Evolutionary conservation across 2,888 invertebrate species (phyloP), one percentile per base, ranked within the genome.

Genomic region (Tanytarsus gracilentus): DNA sequence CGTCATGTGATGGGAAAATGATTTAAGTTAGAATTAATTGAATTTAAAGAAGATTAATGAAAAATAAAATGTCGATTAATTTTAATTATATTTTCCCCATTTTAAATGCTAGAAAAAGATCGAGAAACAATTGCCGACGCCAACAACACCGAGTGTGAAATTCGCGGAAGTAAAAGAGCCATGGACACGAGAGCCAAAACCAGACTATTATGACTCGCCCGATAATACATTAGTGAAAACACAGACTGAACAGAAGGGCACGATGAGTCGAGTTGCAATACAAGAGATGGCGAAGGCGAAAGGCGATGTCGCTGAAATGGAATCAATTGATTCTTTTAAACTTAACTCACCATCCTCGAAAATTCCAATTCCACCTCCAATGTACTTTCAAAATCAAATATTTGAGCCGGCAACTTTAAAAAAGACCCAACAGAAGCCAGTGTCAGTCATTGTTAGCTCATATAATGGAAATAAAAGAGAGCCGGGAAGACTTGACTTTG

Each of bases 241-340:
- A 62, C 33, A 63, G 61, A 26, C 21, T 26, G 55, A 55, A 18
- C 61, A 52, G 26, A 63, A 64, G 49, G 62, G 64, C 21, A 64
- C 64, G 52, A 59, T 64, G 36, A 63, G 62, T n/a, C 53, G 64
- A n/a, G 61, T 61, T 29, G 62, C 63, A 18, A 62, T 63, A 3
- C 64, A 64, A 56, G 65, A 66, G 66, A 62, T 64, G 9, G 66
- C 66, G 61, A 72, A 71, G 62, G 65, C 68, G 6, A 69, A 68
- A 62, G 72, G 72, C 51, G 83, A 83, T 63, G 77, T 79, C 30
- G 86, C 83, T 9, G 87, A 87, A 71, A 79, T 86, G 77, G 84
- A 86, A 67, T 86, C 86, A 21, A 73, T 87, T 65, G 86, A 87
- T 70, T 86, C 86, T 4, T 86, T 83, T 71, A 83, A 82, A 68